These are phyloP conservation scores for Ondatra zibethicus DNA, from an alignment of 2,113 vertebrate species.

Conservation along the genomic window DNA sequence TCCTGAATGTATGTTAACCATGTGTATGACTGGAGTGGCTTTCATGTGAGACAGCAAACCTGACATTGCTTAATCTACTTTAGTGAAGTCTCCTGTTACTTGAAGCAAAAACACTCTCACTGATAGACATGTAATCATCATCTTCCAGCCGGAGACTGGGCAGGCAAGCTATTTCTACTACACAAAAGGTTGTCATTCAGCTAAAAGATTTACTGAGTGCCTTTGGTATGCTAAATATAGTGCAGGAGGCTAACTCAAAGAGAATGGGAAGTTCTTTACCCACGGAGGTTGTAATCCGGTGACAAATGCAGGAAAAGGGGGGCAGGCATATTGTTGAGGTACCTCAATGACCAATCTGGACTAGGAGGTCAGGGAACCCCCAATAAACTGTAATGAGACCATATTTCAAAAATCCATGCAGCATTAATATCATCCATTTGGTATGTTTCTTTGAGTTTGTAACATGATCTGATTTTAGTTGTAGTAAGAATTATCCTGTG, in stretches of 20 bases:
- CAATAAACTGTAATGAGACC: neutral
- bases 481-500: neutral
- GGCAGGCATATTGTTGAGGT: neutral
- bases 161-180: neutral
- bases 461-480: neutral
- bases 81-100: neutral
- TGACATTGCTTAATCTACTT: neutral
- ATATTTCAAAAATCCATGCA: neutral
- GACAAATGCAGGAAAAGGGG: neutral
- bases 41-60: neutral
- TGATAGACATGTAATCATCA: neutral
- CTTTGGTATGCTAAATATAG: neutral
- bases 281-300: neutral
- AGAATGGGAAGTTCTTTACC: neutral
- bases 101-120: neutral
- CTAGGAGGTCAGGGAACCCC: neutral
- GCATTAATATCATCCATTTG: neutral
- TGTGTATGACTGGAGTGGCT: neutral
- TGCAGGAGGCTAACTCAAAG: neutral
- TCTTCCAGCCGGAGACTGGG: neutral
- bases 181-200: conserved; percentile 1
- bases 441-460: conserved; percentile 45
- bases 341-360: neutral
- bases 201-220: neutral
- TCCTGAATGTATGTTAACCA: no score